A percentile compares a stretch with the other conserved stretches of the same genome.
phyloP scores from a whole-genome alignment of 2,113 vertebrate genomes.

The Dipodomys ordii region DNA sequence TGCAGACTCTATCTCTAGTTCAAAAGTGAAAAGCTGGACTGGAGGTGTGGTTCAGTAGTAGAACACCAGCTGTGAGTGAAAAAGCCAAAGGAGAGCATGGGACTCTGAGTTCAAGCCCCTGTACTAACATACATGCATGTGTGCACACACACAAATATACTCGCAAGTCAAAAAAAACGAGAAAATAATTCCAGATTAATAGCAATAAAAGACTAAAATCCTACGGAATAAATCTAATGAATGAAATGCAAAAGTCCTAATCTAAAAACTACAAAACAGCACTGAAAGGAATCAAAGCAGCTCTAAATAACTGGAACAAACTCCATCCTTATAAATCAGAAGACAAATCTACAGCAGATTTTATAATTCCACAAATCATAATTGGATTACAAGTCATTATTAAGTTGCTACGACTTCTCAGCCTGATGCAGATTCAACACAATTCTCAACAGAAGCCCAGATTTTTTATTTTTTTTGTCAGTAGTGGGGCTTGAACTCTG shows the following conservation, averaged over 20 bases:
- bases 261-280: neutral
- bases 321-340: neutral
- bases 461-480: too few relatives aligned
- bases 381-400: too few relatives aligned
- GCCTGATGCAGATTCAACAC: neutral
- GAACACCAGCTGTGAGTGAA: too few relatives aligned
- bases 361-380: too few relatives aligned
- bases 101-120: too few relatives aligned
- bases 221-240: neutral
- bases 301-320: neutral
- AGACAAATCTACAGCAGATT: neutral
- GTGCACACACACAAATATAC: neutral
- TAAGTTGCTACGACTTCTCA: neutral
- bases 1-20: too few relatives aligned
- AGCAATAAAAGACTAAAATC: neutral
- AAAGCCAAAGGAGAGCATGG: too few relatives aligned
- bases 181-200: neutral
- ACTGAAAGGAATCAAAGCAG: neutral
- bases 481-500: too few relatives aligned
- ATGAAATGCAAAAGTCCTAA: neutral
- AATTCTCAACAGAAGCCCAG: neutral
- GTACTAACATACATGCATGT: too few relatives aligned
- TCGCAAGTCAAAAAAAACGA: neutral
- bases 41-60: too few relatives aligned
- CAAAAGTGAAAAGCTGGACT: too few relatives aligned